A percentile compares a stretch with the other conserved stretches of the same genome.
Conservation (phyloP, 1,140 invertebrate species). For the Ceratosolen fusciceps region DNA sequence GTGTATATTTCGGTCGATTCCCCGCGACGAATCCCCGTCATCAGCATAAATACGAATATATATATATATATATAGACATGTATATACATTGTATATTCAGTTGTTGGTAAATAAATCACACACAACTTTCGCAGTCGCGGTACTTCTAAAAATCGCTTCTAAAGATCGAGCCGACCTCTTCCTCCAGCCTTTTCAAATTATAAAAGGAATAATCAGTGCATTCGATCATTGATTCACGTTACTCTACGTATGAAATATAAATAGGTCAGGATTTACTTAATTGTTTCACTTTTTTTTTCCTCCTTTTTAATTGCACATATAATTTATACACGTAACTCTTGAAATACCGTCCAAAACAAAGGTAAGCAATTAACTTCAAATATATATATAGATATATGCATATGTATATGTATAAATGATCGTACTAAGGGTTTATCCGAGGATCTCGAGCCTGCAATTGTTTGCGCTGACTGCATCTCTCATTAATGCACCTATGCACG, state of each 20-base stretch:
- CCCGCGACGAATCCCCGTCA: too few relatives aligned
- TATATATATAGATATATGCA: too few relatives aligned
- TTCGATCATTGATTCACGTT: slow-evolving; percentile 29
- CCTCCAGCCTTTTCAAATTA: neutral
- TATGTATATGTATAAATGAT: too few relatives aligned
- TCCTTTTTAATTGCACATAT: slow-evolving; percentile 65
- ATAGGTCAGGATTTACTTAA: slow-evolving; percentile 62
- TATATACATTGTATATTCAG: too few relatives aligned
- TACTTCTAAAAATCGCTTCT: too few relatives aligned
- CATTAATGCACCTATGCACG: slow-evolving; percentile 36
- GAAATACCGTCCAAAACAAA: slow-evolving; percentile 63
- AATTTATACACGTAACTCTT: slow-evolving; percentile 64
- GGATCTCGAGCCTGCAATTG: slow-evolving; percentile 46
- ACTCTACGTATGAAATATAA: slow-evolving; percentile 39
- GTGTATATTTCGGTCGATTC: too few relatives aligned
- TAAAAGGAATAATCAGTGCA: slow-evolving; percentile 24
- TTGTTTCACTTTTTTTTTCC: slow-evolving; percentile 55
- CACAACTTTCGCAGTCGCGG: too few relatives aligned
- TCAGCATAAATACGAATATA: too few relatives aligned
- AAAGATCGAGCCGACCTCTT: too few relatives aligned
- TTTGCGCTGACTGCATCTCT: slow-evolving; percentile 51
- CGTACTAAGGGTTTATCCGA: slow-evolving; percentile 53
- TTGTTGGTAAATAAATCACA: too few relatives aligned
- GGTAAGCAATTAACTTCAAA: slow-evolving; percentile 61
- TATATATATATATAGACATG: too few relatives aligned